A percentile compares a stretch with the other conserved stretches of the same genome.
Conservation (phyloP, 1,140 invertebrate species). For the Acromyrmex heyeri region DNA sequence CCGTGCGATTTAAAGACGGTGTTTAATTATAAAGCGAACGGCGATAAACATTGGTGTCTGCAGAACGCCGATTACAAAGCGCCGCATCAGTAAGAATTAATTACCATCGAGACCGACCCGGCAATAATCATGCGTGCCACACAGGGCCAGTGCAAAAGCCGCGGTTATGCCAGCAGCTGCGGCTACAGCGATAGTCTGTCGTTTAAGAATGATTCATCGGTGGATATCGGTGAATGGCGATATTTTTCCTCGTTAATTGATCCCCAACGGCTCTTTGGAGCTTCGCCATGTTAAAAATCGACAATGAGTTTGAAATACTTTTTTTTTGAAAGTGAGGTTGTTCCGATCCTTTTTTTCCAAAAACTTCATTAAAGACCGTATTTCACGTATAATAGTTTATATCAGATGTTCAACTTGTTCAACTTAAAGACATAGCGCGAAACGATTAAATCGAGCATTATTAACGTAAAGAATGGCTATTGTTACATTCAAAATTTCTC, state of each 20-base stretch:
- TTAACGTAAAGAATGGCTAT: not conserved
- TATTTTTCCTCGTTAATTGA: conserved; percentile 52
- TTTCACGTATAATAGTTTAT: conserved; percentile 4
- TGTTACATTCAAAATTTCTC: not conserved
- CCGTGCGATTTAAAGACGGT: conserved; percentile 20
- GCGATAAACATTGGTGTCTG: conserved; percentile 60
- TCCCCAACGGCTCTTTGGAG: not conserved
- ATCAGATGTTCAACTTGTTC: not conserved
- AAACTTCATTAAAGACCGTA: not conserved
- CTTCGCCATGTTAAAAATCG: not conserved
- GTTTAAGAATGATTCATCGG: conserved; percentile 57
- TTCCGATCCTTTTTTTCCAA: not conserved
- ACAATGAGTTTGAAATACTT: not conserved
- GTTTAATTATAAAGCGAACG: conserved; percentile 63
- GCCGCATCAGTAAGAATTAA: conserved; percentile 65
- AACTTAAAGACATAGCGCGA: not conserved
- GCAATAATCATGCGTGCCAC: conserved; percentile 56
- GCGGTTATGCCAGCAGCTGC: not conserved
- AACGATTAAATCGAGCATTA: not conserved
- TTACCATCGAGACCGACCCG: not conserved
- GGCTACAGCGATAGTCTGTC: conserved; percentile 5
- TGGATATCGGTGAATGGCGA: not conserved
- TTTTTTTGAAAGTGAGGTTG: not conserved
- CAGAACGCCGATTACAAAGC: conserved; percentile 60
- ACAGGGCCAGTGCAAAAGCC: not conserved